A percentile compares a stretch with the other conserved stretches of the same genome.
phyloP scores from a whole-genome alignment of 2,888 invertebrate genomes.

The Tenthredo notha region DNA sequence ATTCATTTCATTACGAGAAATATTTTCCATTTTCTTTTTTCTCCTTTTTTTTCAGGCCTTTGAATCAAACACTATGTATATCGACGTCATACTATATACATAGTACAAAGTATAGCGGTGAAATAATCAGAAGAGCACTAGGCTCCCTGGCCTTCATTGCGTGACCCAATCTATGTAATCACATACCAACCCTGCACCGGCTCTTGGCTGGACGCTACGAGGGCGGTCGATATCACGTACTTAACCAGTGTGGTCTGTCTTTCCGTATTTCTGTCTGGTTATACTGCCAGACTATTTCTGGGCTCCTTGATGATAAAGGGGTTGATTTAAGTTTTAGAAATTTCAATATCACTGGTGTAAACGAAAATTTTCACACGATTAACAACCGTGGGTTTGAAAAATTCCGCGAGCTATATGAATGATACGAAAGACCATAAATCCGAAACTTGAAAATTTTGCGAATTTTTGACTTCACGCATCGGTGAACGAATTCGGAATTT shows the following conservation, averaged over 20 bases:
- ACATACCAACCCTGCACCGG: conserved; percentile 28
- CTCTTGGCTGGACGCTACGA: neutral
- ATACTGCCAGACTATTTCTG: too few relatives aligned
- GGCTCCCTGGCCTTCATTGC: conserved; percentile 30
- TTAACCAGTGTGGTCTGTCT: neutral
- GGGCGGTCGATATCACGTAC: conserved; percentile 32
- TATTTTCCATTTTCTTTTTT: neutral
- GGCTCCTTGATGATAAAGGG: too few relatives aligned
- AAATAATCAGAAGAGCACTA: conserved; percentile 36
- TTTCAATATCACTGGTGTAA: too few relatives aligned
- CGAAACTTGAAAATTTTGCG: too few relatives aligned
- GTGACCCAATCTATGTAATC: conserved; percentile 49
- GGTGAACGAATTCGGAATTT: too few relatives aligned
- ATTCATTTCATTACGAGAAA: neutral
- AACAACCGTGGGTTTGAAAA: too few relatives aligned
- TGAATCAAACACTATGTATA: neutral
- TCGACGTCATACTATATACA: neutral
- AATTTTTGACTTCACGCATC: too few relatives aligned
- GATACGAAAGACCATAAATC: too few relatives aligned
- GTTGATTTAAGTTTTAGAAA: too few relatives aligned
- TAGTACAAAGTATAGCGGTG: neutral
- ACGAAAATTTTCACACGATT: too few relatives aligned
- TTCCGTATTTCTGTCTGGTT: neutral
- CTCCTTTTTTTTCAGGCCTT: neutral
- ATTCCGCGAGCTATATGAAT: too few relatives aligned